Evolutionary conservation across 2,888 invertebrate genomes (phyloP).

Genomic region (Camponotus fellah): DNA sequence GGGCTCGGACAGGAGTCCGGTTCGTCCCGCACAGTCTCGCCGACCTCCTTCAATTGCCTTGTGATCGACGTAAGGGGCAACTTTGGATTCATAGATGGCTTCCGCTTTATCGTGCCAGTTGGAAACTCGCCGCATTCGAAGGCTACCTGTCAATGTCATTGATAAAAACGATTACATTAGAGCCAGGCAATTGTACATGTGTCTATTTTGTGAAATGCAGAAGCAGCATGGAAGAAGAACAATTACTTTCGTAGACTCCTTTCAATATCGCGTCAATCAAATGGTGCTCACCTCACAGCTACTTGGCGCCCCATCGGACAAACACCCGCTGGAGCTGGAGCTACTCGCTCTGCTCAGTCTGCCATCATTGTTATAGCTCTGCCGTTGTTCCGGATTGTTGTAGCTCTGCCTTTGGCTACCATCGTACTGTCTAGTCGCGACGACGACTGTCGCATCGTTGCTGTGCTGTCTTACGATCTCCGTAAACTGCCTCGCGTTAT

Average conservation of each 20-base stretch:
- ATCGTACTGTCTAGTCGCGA: slow-evolving; percentile 79
- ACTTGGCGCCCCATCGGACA: slow-evolving; percentile 92
- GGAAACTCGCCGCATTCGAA: slow-evolving; percentile 85
- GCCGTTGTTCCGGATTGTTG: slow-evolving; percentile 79
- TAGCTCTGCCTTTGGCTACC: slow-evolving; percentile 78
- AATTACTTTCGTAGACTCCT: not conserved
- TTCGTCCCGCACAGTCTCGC: slow-evolving; percentile 89
- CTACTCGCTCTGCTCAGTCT: slow-evolving; percentile 93
- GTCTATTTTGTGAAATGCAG: not conserved
- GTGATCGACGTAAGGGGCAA: slow-evolving; percentile 96
- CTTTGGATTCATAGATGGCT: slow-evolving; percentile 97
- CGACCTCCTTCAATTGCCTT: slow-evolving; percentile 95
- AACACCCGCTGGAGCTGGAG: slow-evolving; percentile 94
- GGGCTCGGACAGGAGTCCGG: slow-evolving; percentile 87
- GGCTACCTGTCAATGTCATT: slow-evolving; percentile 77
- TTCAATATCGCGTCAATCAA: not conserved
- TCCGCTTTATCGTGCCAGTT: slow-evolving; percentile 95
- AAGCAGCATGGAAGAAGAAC: not conserved
- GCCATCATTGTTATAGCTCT: slow-evolving; percentile 86
- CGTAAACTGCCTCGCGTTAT: slow-evolving; percentile 82
- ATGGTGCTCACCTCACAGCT: slow-evolving; percentile 88
- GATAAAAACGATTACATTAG: not conserved
- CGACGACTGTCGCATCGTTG: slow-evolving; percentile 67
- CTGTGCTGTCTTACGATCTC: slow-evolving; percentile 81
- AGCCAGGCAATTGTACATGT: slow-evolving; percentile 14